Conservation (phyloP, 2,888 invertebrate genomes). For the Notocelia uddmanniana region DNA sequence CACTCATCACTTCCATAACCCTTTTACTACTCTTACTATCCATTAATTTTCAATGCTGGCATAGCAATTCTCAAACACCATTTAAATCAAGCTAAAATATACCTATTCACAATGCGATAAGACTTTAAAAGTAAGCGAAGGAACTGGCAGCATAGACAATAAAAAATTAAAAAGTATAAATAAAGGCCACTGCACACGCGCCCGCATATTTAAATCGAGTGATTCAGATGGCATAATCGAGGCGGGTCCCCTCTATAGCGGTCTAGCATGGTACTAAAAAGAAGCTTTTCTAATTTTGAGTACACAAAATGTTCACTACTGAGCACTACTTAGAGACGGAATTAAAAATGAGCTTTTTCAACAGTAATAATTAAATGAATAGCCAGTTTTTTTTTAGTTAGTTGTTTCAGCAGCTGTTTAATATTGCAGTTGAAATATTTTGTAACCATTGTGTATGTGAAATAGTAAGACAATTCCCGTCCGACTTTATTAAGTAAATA, state of each 20-base stretch:
- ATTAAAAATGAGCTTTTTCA: too few species aligned
- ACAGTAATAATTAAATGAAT: too few species aligned
- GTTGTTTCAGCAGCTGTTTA: too few species aligned
- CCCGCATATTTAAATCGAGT: slow-evolving; percentile 41
- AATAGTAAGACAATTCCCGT: too few species aligned
- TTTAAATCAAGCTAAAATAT: background rate
- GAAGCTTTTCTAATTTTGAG: background rate
- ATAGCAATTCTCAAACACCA: background rate
- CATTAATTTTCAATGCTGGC: slow-evolving; percentile 25
- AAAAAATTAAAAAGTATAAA: slow-evolving; percentile 38
- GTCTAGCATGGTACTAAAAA: slow-evolving; percentile 20
- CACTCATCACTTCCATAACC: slow-evolving; percentile 13
- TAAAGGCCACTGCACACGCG: slow-evolving; percentile 35
- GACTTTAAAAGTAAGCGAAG: background rate
- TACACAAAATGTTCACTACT: background rate
- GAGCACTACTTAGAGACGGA: too few species aligned
- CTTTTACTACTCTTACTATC: slow-evolving; percentile 15
- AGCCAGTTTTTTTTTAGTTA: too few species aligned
- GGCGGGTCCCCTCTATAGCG: slow-evolving; percentile 14
- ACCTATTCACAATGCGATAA: background rate
- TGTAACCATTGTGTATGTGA: too few species aligned
- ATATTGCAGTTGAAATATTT: too few species aligned
- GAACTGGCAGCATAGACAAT: slow-evolving; percentile 27
- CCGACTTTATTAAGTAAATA: too few species aligned
- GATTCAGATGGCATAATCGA: slow-evolving; percentile 47